phyloP scores from a whole-genome alignment of 2,113 vertebrate species.

The Hyperoodon ampullatus region DNA sequence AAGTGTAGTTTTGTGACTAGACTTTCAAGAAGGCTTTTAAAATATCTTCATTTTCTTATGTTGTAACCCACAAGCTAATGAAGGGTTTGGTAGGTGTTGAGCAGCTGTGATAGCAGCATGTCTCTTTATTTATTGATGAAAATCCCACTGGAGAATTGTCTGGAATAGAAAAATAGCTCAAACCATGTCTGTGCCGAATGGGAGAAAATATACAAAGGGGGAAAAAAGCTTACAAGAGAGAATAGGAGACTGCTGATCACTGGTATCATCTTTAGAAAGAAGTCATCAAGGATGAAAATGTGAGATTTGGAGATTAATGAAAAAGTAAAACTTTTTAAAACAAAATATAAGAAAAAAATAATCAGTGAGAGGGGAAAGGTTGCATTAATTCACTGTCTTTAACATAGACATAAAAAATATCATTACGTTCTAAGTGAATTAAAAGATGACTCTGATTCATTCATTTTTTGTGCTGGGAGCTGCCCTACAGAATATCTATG shows the following conservation, averaged over 20 bases:
- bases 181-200: not conserved
- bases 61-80: slow-evolving; percentile 75
- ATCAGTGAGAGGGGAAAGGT: not conserved
- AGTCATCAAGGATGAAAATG: not conserved
- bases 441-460: slow-evolving; percentile 10
- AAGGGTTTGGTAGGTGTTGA: slow-evolving; percentile 76
- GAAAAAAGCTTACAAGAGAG: slow-evolving; percentile 6
- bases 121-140: slow-evolving; percentile 88
- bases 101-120: slow-evolving; percentile 82
- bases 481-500: not conserved
- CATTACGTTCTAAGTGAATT: not conserved
- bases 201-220: slow-evolving; percentile 57
- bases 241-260: slow-evolving; percentile 13
- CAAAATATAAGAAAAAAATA: not conserved
- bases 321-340: slow-evolving; percentile 9
- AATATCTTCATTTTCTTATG: slow-evolving; percentile 56
- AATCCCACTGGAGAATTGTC: slow-evolving; percentile 79
- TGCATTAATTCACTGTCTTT: not conserved
- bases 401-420: not conserved
- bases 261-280: slow-evolving; percentile 16
- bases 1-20: slow-evolving; percentile 40
- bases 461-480: not conserved
- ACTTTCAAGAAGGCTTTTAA: not conserved
- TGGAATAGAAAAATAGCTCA: slow-evolving; percentile 75
- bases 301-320: slow-evolving; percentile 8